Evolutionary conservation across 2,888 invertebrate species (phyloP).

Genomic region (Harmothoe impar): DNA sequence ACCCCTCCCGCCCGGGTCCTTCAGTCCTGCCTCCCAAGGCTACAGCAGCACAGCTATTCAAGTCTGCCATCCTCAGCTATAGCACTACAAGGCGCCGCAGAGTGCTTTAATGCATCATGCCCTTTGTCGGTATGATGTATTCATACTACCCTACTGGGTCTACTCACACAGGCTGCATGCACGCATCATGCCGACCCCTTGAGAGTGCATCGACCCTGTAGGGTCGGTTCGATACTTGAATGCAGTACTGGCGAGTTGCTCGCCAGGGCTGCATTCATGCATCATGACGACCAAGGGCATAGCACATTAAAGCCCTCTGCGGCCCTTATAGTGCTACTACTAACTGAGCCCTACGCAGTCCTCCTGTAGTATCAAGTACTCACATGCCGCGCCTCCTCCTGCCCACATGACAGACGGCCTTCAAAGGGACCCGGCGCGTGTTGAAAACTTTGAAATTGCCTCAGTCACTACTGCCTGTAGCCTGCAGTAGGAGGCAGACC

Average conservation of each 20-base stretch:
- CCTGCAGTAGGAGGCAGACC: not conserved
- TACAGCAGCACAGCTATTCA: not conserved
- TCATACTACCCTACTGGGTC: too few species aligned
- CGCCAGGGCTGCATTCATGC: too few species aligned
- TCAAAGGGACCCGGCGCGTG: conserved; percentile 53
- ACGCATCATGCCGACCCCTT: too few species aligned
- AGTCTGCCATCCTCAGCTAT: not conserved
- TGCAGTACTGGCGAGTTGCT: too few species aligned
- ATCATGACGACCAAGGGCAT: too few species aligned
- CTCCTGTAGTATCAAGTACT: not conserved
- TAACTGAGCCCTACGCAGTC: too few species aligned
- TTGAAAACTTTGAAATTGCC: conserved; percentile 59
- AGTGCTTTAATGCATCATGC: not conserved
- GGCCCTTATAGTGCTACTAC: too few species aligned
- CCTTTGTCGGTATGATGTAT: too few species aligned
- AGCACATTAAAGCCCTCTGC: too few species aligned
- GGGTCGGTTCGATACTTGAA: too few species aligned
- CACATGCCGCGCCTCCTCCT: not conserved
- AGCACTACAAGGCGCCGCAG: not conserved
- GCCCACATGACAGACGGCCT: conserved; percentile 18
- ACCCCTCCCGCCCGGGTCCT: not conserved
- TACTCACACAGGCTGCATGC: too few species aligned
- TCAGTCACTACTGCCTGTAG: not conserved
- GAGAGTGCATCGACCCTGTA: too few species aligned
- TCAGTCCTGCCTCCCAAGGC: conserved; percentile 36